A percentile compares a stretch with the other conserved stretches of the same genome.
phyloP scores from a whole-genome alignment of 2,888 invertebrate genomes.

The Lordiphosa andalusiaca region DNA sequence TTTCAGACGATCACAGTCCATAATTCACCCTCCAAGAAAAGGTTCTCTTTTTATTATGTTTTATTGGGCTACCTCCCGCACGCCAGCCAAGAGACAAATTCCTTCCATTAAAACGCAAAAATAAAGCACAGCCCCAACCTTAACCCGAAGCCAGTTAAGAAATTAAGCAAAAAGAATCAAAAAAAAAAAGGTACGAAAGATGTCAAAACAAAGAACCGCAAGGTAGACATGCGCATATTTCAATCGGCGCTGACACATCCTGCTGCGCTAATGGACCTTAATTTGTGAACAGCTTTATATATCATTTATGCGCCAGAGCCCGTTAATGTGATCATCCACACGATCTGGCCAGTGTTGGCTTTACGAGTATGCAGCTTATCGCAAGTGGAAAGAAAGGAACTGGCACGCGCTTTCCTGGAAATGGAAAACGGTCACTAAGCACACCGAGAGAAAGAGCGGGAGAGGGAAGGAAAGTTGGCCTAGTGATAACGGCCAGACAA shows the following conservation, averaged over 20 bases:
- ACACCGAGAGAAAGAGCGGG: constrained; percentile 13
- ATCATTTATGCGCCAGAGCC: constrained; percentile 62
- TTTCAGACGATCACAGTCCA: constrained; percentile 42
- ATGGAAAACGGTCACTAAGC: constrained; percentile 16
- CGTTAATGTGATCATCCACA: constrained; percentile 76
- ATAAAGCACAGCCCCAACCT: not conserved
- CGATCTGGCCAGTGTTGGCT: constrained; percentile 49
- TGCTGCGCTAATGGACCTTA: constrained; percentile 78
- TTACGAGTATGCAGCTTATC: constrained; percentile 67
- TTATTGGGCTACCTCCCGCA: constrained; percentile 10
- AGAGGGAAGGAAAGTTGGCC: not conserved
- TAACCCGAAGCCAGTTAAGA: not conserved
- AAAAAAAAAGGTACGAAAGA: constrained; percentile 46
- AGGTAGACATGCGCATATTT: constrained; percentile 72
- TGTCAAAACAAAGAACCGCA: constrained; percentile 71
- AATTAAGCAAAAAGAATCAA: constrained; percentile 13
- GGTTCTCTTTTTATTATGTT: constrained; percentile 28
- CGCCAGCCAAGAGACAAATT: constrained; percentile 40
- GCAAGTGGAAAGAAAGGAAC: constrained; percentile 34
- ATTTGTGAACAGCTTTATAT: constrained; percentile 77
- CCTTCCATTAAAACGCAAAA: constrained; percentile 69
- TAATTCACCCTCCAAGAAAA: constrained; percentile 46
- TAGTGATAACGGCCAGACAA: constrained; percentile 65
- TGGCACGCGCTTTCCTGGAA: constrained; percentile 67
- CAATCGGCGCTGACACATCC: constrained; percentile 76